Percentiles rank a stretch among this genome's conserved stretches.
These are phyloP conservation scores for Pteruthius melanotis DNA, from an alignment of 2,113 vertebrate genomes.

Conservation along the genomic window DNA sequence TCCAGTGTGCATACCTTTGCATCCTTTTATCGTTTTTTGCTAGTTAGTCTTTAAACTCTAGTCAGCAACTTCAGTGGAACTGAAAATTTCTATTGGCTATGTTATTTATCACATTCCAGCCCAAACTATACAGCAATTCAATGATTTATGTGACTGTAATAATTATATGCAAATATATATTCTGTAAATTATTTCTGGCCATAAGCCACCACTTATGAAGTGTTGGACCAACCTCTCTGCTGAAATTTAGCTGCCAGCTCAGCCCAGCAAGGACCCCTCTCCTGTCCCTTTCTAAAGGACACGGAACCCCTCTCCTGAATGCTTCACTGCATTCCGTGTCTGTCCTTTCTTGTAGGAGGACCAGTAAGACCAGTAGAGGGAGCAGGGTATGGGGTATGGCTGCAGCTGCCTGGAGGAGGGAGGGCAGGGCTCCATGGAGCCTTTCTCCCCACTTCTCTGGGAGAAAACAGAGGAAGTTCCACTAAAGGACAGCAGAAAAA, in stretches of 20 bases:
- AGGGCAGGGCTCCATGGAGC: fast-evolving
- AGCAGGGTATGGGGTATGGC: not conserved
- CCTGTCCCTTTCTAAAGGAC: not conserved
- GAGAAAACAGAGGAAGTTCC: not conserved
- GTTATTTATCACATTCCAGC: not conserved
- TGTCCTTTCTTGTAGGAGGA: not conserved
- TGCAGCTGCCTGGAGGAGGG: not conserved
- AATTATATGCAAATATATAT: not conserved
- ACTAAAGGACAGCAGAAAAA: not conserved
- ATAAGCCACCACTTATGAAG: not conserved
- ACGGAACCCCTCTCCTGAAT: not conserved
- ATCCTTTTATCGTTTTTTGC: not conserved
- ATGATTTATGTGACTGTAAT: not conserved
- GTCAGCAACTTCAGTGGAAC: not conserved
- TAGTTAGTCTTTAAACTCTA: not conserved
- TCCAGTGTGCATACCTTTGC: not conserved
- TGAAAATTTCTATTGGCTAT: not conserved
- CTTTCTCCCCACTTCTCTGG: not conserved
- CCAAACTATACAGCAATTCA: not conserved
- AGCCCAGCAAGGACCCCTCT: not conserved
- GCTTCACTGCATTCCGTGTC: fast-evolving
- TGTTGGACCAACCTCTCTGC: not conserved
- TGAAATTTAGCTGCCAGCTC: not conserved
- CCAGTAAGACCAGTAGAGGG: conserved; percentile 19
- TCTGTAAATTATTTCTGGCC: not conserved